Conservation (phyloP, 2,113 vertebrate species). For the Balaeniceps rex region DNA sequence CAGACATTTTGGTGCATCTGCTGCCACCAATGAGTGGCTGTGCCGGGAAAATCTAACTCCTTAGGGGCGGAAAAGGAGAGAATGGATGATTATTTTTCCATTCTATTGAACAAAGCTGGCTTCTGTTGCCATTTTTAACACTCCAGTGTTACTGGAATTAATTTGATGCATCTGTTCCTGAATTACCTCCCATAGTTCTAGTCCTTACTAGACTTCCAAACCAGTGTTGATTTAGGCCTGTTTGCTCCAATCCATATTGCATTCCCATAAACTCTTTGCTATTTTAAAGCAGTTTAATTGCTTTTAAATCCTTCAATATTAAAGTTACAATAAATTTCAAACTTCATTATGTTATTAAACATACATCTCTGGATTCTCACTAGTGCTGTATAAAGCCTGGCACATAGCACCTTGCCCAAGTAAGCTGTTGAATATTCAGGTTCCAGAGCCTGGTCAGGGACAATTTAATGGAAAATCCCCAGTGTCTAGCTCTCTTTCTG, state of each 20-base stretch:
- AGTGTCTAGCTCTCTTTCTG: not conserved
- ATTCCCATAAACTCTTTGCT: slow-evolving; percentile 19
- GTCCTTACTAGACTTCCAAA: slow-evolving; percentile 36
- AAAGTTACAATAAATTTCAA: not conserved
- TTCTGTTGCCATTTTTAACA: slow-evolving; percentile 57
- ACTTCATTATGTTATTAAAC: not conserved
- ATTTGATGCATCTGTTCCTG: slow-evolving; percentile 60
- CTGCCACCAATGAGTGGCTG: slow-evolving; percentile 16
- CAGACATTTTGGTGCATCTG: slow-evolving; percentile 16
- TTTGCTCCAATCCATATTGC: slow-evolving; percentile 27
- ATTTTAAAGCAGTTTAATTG: slow-evolving; percentile 25
- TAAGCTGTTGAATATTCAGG: not conserved
- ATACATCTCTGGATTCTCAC: not conserved
- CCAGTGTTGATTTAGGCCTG: slow-evolving; percentile 33
- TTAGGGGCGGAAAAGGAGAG: not conserved
- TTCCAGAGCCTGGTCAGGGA: not conserved
- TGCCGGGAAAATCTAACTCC: slow-evolving; percentile 37
- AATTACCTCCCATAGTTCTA: slow-evolving; percentile 47
- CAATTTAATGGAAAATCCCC: not conserved
- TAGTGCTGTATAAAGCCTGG: not conserved
- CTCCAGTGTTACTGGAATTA: slow-evolving; percentile 55
- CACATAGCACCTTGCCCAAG: not conserved
- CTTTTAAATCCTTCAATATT: slow-evolving; percentile 3
- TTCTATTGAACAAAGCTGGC: slow-evolving; percentile 59
- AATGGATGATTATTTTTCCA: slow-evolving; percentile 48